Evolutionary conservation across 1,140 invertebrate species (phyloP).

Genomic region (Potamilus streckersoni): DNA sequence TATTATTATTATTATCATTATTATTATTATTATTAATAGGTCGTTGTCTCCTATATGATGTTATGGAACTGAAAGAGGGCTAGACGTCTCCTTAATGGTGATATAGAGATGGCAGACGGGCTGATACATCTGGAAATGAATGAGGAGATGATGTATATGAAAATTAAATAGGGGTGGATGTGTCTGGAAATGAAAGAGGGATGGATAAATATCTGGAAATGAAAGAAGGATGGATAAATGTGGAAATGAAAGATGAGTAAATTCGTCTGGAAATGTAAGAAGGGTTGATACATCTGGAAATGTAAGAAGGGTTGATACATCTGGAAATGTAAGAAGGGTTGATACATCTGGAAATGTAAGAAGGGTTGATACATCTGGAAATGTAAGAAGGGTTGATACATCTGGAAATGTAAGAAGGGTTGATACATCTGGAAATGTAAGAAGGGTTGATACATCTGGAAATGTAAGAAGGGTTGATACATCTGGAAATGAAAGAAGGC

Average conservation of each 20-base stretch:
- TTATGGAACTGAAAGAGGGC: neutral
- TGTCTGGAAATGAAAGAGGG: neutral
- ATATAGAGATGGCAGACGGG: neutral
- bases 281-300: neutral
- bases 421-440: too few relatives aligned
- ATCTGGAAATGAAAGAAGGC: slow-evolving; percentile 1
- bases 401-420: neutral
- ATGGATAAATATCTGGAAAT: neutral
- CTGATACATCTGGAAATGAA: neutral
- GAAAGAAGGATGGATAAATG: neutral
- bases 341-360: neutral
- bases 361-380: neutral
- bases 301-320: neutral
- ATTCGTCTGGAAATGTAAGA: neutral
- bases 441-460: neutral
- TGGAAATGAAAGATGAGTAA: too few relatives aligned
- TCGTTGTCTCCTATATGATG: neutral
- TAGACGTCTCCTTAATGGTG: neutral
- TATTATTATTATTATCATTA: too few relatives aligned
- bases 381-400: neutral
- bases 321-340: neutral
- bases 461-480: too few relatives aligned
- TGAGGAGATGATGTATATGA: neutral
- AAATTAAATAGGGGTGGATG: slow-evolving; percentile 1
- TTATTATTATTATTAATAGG: too few relatives aligned